These are phyloP conservation scores for Solea solea DNA, from an alignment of 2,113 vertebrate species.

Conservation along the genomic window DNA sequence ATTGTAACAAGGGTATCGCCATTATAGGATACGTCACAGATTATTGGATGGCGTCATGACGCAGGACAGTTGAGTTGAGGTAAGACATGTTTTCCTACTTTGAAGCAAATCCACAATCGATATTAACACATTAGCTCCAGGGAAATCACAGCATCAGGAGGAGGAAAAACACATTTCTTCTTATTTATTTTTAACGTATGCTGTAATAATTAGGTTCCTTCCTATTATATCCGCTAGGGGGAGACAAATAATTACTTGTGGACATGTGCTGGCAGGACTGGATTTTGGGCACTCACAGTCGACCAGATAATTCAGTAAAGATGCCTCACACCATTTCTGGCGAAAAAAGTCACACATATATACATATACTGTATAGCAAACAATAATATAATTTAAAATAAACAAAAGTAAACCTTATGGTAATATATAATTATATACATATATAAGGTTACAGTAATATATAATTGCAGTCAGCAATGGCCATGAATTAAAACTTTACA, in stretches of 20 bases:
- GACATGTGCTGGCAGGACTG: not conserved
- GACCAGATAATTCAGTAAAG: not conserved
- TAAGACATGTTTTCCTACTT: not conserved
- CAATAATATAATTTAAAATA: too few species aligned
- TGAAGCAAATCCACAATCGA: too few species aligned
- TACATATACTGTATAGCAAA: too few species aligned
- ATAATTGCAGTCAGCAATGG: too few species aligned
- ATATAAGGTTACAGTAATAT: too few species aligned
- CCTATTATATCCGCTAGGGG: constrained; percentile 59
- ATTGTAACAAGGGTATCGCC: constrained; percentile 69
- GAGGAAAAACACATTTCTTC: not conserved
- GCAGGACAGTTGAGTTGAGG: not conserved
- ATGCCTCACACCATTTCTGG: not conserved
- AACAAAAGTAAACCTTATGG: too few species aligned
- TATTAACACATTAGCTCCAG: not conserved
- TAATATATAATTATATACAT: too few species aligned
- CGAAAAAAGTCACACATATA: too few species aligned
- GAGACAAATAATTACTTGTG: constrained; percentile 55
- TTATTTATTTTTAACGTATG: not conserved
- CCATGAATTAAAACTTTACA: not conserved
- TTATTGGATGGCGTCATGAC: constrained; percentile 15
- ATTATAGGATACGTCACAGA: constrained; percentile 52
- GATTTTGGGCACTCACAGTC: not conserved
- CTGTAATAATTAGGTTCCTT: not conserved
- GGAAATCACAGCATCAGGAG: not conserved